Base-by-base conservation (phyloP, 37 sponge, comb jelly and placozoan genomes). In the Beroe ovata region DNA sequence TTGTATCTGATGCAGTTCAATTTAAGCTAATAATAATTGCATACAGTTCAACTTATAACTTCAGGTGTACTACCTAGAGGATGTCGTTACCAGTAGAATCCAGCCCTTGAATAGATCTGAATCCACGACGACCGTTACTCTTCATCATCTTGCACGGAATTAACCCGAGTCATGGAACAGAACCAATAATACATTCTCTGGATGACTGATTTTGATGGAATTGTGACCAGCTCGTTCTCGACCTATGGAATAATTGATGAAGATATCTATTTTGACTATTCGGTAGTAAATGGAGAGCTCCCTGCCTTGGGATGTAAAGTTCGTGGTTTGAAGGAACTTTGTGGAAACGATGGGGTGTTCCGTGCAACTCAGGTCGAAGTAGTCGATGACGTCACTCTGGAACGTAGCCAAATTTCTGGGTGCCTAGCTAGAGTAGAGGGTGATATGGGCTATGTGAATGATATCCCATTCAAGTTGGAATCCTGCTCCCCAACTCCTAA, bases 201-300 rank as follows among this genome's bases (percentile, higher is more conserved):
- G 6, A 42, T 42, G 42, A 77, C 54, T 21, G 54, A 77, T 21
- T 77, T 77, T 25, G 84, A 77, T 14, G 84, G 84, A 21, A 28
- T 42, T 26, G 47, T 77, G 28, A 77, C 84, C 84, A 77, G 84
- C 22, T 8, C 84, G 2, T 77, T 42, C 84, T 42, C 54, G 4
- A 36, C 84, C 22, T 77, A 77, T 54, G 84, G 84, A 20, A 77
- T 77, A 42, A 40, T 77, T 11, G 84, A 77, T n/a, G 54, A 77
- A 14, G 84, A 77, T 19, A 77, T 77, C 47, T 77, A 77, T 54
- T 77, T 77, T 23, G 84, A 77, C 54, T 77, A 77, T 54, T 6
- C 6, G 3, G 47, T 41, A 2, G 84, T 77, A 4, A 23, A 32
- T 1, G 84, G 84, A 41, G 84, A 77, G 28, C 26, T 77, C 1